Evolutionary conservation across 2,888 invertebrate species (phyloP), one percentile per base, ranked within the genome.

Genomic region (Agrotis clavis): DNA sequence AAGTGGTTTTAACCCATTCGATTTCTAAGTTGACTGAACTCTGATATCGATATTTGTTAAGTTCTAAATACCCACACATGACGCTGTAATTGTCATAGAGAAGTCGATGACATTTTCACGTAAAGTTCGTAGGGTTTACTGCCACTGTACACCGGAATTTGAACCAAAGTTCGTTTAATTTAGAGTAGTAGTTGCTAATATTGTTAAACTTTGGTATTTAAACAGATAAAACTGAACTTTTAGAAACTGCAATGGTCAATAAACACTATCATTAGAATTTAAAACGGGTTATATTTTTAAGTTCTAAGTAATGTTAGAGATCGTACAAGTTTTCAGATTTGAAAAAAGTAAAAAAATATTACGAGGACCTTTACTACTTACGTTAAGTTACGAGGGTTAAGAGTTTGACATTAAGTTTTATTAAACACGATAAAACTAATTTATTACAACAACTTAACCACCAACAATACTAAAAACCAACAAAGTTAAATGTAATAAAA

Each of bases 21-120:
- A 65, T 65, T 72, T 21, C 6, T 25, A 25, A 65, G 56, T 65
- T 73, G 73, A 73, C 56, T 72, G 74, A 73, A 73, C 65, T 13
- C 13, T 64, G 25, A 56, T 65, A 45, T 51, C 50, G 13, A 56
- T 56, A 50, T 45, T 57, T 14, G 50, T 50, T 72, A 50, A 50
- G 72, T 73, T 73, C 6, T 30, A 2, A 50, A 73, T 45, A n/a
- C 30, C 13, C 16, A n/a, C 65, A 56, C 30, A 45, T 21, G 56
- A 13, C 30, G 50, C 30, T 65, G 65, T 73, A 16, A 73, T 65
- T 57, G 30, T 57, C 30, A n/a, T n/a, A 45, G 19, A 16, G 41
- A 63, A 56, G 2, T 19, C 41, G 3, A 56, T 48, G 3, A 21
- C 4, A 30, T 41, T 57, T 25, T 57, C 14, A n/a, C 16, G 41